phyloP scores from a whole-genome alignment of 2,113 vertebrate genomes.

The Pseudonaja textilis region DNA sequence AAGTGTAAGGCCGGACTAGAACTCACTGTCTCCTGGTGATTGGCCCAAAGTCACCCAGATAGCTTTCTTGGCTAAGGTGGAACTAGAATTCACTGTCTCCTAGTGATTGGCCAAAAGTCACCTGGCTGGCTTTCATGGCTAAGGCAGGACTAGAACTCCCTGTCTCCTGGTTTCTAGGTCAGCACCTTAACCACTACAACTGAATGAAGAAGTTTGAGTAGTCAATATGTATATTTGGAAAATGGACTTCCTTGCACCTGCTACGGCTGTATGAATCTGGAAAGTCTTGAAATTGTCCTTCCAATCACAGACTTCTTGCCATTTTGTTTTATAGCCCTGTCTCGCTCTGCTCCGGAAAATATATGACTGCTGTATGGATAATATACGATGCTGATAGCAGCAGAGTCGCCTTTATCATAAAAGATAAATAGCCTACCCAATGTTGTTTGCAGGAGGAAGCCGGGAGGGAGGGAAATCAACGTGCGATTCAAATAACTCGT shows the following conservation, averaged over 20 bases:
- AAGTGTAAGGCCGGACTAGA: too few relatives aligned
- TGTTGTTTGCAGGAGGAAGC: neutral
- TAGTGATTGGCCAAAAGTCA: too few relatives aligned
- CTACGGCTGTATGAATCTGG: neutral
- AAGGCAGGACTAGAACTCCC: too few relatives aligned
- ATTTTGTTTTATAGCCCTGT: neutral
- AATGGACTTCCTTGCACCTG: neutral
- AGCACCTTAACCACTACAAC: neutral
- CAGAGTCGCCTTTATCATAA: neutral
- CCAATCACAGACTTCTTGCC: too few relatives aligned
- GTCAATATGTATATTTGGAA: neutral
- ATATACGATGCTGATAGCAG: neutral
- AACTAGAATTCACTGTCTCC: too few relatives aligned
- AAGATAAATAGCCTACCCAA: constrained; percentile 1
- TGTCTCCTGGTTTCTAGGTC: too few relatives aligned
- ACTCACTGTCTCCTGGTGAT: too few relatives aligned
- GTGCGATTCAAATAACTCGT: neutral
- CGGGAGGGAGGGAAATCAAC: neutral
- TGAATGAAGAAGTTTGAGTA: neutral
- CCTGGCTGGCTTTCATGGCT: too few relatives aligned
- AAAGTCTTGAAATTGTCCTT: neutral
- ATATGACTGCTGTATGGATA: neutral
- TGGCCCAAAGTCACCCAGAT: too few relatives aligned
- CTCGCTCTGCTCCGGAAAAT: neutral
- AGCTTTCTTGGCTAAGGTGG: too few relatives aligned